Base-by-base conservation (phyloP, 2,113 vertebrate genomes). In the Carollia perspicillata region DNA sequence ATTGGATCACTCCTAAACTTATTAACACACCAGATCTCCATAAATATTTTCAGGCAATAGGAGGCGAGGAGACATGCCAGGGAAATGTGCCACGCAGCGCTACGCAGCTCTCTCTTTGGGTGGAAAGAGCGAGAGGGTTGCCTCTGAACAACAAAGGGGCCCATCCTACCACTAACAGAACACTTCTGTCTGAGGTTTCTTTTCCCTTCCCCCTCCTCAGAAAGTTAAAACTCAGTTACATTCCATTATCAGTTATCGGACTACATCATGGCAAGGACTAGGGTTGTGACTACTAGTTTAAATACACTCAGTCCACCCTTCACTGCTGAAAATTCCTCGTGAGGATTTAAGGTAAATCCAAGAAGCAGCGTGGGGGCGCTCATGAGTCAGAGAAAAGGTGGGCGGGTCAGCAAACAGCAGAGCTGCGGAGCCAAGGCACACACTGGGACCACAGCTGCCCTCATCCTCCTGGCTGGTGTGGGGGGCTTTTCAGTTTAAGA, bases 201-300 rank as follows among this genome's bases (percentile, higher is more conserved):
- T 55, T 28, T 51, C 35, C 40, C 47, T 6, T 83, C 95, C 85
- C 83, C 84, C 74, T 63, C 80, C 95, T 90, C 51, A 63, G 63
- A 95, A 68, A 98, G 95, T 90, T 97, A 83, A 96, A 97, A 96
- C 88, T 95, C 87, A 94, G 96, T 74, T 84, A 44, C 81, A 95
- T 95, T 96, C 96, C 92, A 93, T 89, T 80, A 90, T 22, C 71
- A 95, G n/a, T 49, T 26, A 92, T 84, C 96, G 86, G 96, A 90
- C 92, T 94, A 93, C 44, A 96, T 84, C 87, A 94, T 85, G 47
- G 2, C 75, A 89, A 89, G 35, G 7, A 16, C 26, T 81, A 40
- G 44, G 81, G 72, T 17, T n/a, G 60, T 69, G 72, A 42, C 51
- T 63, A 9, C 33, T 28, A 66, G 55, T 78, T 44, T 81, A 85